Evolutionary conservation across 2,113 vertebrate species (phyloP).

Genomic region (Takifugu flavidus): DNA sequence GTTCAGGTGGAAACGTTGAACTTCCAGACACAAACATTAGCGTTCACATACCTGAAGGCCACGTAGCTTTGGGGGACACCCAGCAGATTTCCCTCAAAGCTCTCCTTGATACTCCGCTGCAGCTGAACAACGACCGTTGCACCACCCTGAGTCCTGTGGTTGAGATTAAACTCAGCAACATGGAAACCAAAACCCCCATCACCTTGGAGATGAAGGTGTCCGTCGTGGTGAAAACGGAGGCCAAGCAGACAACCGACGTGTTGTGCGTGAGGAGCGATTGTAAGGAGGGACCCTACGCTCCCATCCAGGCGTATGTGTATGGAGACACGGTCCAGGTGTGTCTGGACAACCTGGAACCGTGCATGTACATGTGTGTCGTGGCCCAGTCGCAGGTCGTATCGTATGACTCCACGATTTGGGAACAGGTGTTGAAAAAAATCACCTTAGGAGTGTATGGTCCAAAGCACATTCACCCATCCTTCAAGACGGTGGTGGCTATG

Average conservation of each 20-base stretch:
- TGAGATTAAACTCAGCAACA: slow-evolving; percentile 91
- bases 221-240: slow-evolving; percentile 79
- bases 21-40: slow-evolving; percentile 92
- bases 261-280: slow-evolving; percentile 86
- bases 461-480: slow-evolving; percentile 94
- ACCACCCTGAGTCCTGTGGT: slow-evolving; percentile 88
- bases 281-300: slow-evolving; percentile 86
- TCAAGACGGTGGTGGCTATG: slow-evolving; percentile 90
- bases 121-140: slow-evolving; percentile 88
- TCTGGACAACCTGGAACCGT: slow-evolving; percentile 89
- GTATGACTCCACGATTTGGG: slow-evolving; percentile 87
- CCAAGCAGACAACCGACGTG: slow-evolving; percentile 77
- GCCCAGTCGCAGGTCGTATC: slow-evolving; percentile 79
- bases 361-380: slow-evolving; percentile 87
- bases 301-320: slow-evolving; percentile 77
- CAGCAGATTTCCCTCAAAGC: slow-evolving; percentile 93
- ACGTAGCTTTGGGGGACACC: slow-evolving; percentile 83
- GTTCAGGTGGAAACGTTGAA: slow-evolving; percentile 86
- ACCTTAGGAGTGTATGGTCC: slow-evolving; percentile 91
- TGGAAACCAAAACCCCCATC: slow-evolving; percentile 86
- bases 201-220: slow-evolving; percentile 88
- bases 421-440: slow-evolving; percentile 86
- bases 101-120: slow-evolving; percentile 88
- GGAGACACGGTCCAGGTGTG: slow-evolving; percentile 89
- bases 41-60: slow-evolving; percentile 87